Evolutionary conservation across 2,888 invertebrate species (phyloP).

Genomic region (Pseudococcus viburni): DNA sequence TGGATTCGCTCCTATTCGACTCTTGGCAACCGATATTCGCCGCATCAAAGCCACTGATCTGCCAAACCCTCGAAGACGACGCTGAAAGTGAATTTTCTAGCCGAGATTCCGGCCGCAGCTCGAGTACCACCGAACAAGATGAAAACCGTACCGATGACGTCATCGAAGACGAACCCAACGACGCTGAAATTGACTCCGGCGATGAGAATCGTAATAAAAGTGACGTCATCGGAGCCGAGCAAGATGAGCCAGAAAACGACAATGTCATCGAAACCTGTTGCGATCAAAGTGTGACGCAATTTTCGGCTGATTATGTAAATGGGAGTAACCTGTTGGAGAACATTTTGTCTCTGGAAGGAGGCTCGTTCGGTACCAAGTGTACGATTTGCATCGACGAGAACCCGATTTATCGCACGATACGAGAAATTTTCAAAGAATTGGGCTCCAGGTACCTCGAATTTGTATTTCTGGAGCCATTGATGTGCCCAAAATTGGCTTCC

Average conservation of each 20-base stretch:
- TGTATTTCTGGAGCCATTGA: neutral
- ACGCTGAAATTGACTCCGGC: neutral
- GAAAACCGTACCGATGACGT: neutral
- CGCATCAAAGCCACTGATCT: neutral
- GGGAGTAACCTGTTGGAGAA: slow-evolving; percentile 1
- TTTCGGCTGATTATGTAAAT: neutral
- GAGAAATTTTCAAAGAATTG: slow-evolving; percentile 20
- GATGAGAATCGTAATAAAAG: neutral
- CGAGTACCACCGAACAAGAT: neutral
- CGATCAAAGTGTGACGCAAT: slow-evolving; percentile 3
- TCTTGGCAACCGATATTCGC: slow-evolving; percentile 38
- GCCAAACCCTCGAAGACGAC: neutral
- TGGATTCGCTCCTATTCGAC: slow-evolving; percentile 19
- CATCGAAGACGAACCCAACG: neutral
- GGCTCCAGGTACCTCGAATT: neutral
- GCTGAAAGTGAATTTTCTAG: slow-evolving; percentile 7
- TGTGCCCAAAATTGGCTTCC: neutral
- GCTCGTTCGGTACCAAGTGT: neutral
- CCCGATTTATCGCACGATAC: neutral
- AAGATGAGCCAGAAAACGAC: neutral
- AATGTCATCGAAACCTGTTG: neutral
- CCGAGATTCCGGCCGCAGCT: neutral
- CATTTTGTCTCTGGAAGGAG: neutral
- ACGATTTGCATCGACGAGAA: neutral
- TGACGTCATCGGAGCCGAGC: neutral